Evolutionary conservation across 2,888 invertebrate species (phyloP).

Genomic region (Sipunculus nudus): DNA sequence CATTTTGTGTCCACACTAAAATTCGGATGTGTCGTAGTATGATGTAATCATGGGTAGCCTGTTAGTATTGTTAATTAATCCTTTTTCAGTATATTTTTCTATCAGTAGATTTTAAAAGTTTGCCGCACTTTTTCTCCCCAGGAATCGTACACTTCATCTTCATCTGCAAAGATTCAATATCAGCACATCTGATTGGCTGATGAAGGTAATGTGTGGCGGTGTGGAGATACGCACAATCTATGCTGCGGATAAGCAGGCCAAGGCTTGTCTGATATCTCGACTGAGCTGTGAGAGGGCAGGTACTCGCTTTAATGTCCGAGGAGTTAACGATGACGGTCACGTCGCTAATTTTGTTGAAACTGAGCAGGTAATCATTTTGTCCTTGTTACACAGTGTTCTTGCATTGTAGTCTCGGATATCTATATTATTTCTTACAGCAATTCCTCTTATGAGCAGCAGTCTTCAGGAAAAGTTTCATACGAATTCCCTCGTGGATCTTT

Average conservation of each 20-base stretch:
- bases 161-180: conserved; percentile 92
- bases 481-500: no score
- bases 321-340: conserved; percentile 98
- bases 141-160: conserved; percentile 94
- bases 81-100: no score
- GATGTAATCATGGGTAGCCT: no score
- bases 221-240: conserved; percentile 97
- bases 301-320: conserved; percentile 96
- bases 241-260: conserved; percentile 91
- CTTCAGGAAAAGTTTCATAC: no score
- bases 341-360: conserved; percentile 99
- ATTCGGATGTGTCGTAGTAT: no score
- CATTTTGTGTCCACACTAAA: no score
- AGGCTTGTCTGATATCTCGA: conserved; percentile 92
- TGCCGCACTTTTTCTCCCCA: conserved; percentile 52
- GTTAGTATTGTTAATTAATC: not conserved
- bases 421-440: not conserved
- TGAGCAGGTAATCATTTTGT: conserved; percentile 79
- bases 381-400: no score
- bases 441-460: no score
- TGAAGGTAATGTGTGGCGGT: conserved; percentile 96
- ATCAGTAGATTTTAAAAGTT: not conserved
- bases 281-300: conserved; percentile 98
- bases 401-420: not conserved
- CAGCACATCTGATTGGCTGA: conserved; percentile 88